Conservation (phyloP, 2,888 invertebrate species). For the Rugalucina vietnamica region DNA sequence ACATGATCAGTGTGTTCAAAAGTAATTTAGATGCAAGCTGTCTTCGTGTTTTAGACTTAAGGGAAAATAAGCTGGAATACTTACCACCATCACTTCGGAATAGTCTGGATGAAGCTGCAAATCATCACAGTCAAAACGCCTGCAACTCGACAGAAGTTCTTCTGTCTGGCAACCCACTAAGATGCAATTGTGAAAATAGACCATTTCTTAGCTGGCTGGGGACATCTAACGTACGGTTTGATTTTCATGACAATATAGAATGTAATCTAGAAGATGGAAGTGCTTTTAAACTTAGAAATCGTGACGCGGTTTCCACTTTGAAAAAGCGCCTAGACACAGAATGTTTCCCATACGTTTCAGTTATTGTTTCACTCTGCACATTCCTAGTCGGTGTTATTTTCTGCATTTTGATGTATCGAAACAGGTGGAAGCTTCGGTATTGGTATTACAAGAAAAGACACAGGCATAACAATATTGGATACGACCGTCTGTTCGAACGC, state of each 20-base stretch:
- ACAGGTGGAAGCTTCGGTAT: conserved; percentile 60
- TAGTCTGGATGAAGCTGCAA: conserved; percentile 6
- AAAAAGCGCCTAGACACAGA: not conserved
- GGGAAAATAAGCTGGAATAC: conserved; percentile 13
- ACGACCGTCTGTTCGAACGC: conserved; percentile 48
- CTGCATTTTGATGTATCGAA: conserved; percentile 29
- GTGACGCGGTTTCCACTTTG: not conserved
- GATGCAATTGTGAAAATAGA: conserved; percentile 45
- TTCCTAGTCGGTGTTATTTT: conserved; percentile 5
- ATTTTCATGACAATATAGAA: not conserved
- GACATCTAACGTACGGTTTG: not conserved
- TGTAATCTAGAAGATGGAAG: conserved; percentile 18
- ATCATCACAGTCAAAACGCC: not conserved
- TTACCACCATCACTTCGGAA: conserved; percentile 13
- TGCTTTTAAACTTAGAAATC: not conserved
- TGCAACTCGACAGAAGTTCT: conserved; percentile 14
- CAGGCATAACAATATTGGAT: conserved; percentile 36
- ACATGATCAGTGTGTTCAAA: conserved; percentile 19
- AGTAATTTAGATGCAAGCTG: not conserved
- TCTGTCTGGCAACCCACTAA: conserved; percentile 38
- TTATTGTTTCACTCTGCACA: not conserved
- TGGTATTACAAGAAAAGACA: conserved; percentile 43
- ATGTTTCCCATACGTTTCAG: not conserved
- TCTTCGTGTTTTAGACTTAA: conserved; percentile 3
- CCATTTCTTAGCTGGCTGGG: conserved; percentile 52